Conservation (phyloP, 2,888 invertebrate species). For the Pasiphila rectangulata region DNA sequence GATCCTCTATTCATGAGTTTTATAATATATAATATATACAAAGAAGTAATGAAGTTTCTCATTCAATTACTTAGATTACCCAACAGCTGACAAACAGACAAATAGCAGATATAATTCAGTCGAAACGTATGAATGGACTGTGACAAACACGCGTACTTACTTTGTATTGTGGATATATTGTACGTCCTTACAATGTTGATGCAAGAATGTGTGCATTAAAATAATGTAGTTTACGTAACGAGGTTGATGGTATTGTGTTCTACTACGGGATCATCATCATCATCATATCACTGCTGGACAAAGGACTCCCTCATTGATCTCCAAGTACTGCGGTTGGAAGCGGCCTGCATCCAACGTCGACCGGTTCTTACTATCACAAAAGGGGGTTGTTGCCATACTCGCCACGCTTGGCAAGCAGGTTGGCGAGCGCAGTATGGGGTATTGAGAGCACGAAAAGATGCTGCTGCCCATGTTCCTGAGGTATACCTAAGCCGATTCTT, state of each 20-base stretch:
- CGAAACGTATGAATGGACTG: conserved; percentile 22
- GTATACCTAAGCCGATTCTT: too few relatives aligned
- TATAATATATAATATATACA: too few relatives aligned
- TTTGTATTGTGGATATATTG: conserved; percentile 4
- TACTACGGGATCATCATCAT: background rate
- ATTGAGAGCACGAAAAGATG: too few relatives aligned
- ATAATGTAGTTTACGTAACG: background rate
- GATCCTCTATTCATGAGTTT: background rate
- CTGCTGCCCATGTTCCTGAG: too few relatives aligned
- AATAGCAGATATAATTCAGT: conserved; percentile 26
- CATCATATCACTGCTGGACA: too few relatives aligned
- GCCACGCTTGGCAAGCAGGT: too few relatives aligned
- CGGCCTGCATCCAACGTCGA: too few relatives aligned
- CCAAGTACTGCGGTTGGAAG: too few relatives aligned
- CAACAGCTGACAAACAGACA: conserved; percentile 28
- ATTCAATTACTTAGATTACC: conserved; percentile 33
- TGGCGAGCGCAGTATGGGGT: too few relatives aligned
- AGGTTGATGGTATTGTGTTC: background rate
- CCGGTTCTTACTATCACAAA: too few relatives aligned
- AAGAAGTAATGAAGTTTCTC: conserved; percentile 21
- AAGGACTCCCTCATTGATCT: too few relatives aligned
- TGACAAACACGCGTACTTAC: conserved; percentile 22
- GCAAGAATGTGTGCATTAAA: conserved; percentile 1
- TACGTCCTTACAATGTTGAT: conserved; percentile 5
- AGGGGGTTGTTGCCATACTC: too few relatives aligned